Conservation (phyloP, 92 coral and sea anemone genomes). For the Epizoanthus fatuus region DNA sequence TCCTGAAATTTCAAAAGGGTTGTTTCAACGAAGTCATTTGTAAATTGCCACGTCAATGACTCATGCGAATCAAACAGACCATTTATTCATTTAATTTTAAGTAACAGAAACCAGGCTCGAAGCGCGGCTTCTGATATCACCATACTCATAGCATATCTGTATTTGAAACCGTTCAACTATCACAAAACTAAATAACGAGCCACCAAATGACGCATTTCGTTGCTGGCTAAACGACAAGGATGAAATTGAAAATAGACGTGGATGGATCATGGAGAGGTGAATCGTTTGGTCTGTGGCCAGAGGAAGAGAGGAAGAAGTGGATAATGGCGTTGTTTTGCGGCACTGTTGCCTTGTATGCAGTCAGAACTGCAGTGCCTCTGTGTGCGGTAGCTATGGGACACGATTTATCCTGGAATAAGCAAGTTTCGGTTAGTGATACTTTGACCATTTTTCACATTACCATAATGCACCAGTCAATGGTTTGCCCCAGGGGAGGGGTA, state of each 20-base stretch:
- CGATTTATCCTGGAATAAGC: constrained; percentile 94
- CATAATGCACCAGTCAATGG: no score
- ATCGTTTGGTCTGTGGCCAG: constrained; percentile 81
- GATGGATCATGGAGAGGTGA: constrained; percentile 40
- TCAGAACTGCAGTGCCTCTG: constrained; percentile 91
- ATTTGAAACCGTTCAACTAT: neutral
- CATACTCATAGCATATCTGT: neutral
- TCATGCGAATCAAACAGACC: neutral
- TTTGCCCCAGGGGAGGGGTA: no score
- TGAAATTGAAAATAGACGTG: constrained; percentile 41
- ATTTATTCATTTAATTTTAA: no score
- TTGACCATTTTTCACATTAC: neutral
- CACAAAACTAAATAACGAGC: neutral
- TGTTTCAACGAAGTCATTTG: neutral
- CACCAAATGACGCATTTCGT: neutral
- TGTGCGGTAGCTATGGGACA: constrained; percentile 96
- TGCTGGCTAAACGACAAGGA: neutral
- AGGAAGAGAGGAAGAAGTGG: constrained; percentile 84
- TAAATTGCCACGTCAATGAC: neutral
- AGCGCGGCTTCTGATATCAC: neutral
- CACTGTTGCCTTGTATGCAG: constrained; percentile 84
- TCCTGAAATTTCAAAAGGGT: neutral
- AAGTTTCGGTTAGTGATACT: constrained; percentile 84
- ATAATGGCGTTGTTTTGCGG: constrained; percentile 90
- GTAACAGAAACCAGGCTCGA: neutral